Base-by-base conservation (phyloP, 2,888 invertebrate genomes). In the Temnothorax ravouxi region DNA sequence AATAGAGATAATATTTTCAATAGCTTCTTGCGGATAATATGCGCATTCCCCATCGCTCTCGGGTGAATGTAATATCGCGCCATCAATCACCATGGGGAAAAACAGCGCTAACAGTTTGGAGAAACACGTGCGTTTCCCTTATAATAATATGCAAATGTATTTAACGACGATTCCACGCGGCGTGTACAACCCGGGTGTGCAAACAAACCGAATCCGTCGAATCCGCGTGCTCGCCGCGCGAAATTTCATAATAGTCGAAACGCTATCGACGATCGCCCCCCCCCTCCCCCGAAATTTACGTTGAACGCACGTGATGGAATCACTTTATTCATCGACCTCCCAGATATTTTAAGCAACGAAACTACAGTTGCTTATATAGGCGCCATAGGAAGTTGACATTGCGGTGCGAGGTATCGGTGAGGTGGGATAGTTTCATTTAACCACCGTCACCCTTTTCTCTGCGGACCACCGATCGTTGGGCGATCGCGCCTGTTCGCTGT, bases 291-390 rank as follows among this genome's bases (percentile, higher is more conserved):
- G 47, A 71, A 79, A 61, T 80, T 25, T 47, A 38, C 38, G 25
- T 61, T 59, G 13, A 18, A 18, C 18, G 34, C 21, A 13, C 21
- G 34, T n/a, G 71, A 66, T 2, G 41, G 74, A n/a, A 88, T 87
- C 89, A 91, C 91, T 92, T 92, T 92, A 92, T 91, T 92, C 89
- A 88, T 92, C 87, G 89, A 86, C 76, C 81, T 87, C 76, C 85
- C 64, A 83, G 86, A 86, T 87, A 90, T 91, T 92, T 92, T 86
- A 88, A 88, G 88, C 89, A 87, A 87, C 86, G 86, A 88, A 88
- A 89, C 80, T 61, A 84, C 88, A 90, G 89, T 81, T 66, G 84
- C 5, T 54, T 29, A 29, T 29, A n/a, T n/a, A n/a, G 44, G 44
- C 21, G 54, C 29, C 29, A 3, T 29, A 29, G 69, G 47, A 56